Evolutionary conservation across 2,113 vertebrate species (phyloP).

Genomic region (Sminthopsis crassicaudata): DNA sequence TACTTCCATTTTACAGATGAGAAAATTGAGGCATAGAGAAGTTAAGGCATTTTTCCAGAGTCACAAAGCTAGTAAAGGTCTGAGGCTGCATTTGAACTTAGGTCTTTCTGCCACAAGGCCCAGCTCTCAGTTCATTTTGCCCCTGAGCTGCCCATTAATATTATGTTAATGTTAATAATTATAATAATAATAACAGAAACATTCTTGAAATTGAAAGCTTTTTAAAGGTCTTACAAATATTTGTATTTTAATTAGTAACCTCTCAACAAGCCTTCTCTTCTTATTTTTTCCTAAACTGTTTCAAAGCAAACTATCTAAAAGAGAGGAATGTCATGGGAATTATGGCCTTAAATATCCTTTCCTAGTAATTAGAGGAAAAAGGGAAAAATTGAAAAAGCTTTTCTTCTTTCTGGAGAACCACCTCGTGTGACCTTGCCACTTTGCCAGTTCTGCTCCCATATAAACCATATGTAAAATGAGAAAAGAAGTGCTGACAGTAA

Average conservation of each 20-base stretch:
- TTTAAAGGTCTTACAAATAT: not conserved
- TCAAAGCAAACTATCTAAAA: constrained; percentile 14
- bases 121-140: not conserved
- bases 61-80: not conserved
- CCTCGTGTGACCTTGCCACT: not conserved
- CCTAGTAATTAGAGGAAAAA: not conserved
- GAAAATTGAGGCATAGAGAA: not conserved
- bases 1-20: not conserved
- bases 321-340: not conserved
- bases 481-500: not conserved
- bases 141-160: not conserved
- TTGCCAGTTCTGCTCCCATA: constrained; percentile 17
- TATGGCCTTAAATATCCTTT: not conserved
- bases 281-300: constrained; percentile 35
- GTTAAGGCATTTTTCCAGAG: not conserved
- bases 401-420: not conserved
- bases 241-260: constrained; percentile 18
- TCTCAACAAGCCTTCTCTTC: not conserved
- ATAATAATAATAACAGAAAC: not conserved
- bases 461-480: not conserved
- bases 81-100: not conserved
- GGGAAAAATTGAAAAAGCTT: not conserved
- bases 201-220: not conserved
- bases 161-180: too few species aligned
- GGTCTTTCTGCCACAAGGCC: not conserved